These are phyloP conservation scores for Pilophorus perplexus DNA, from an alignment of 2,888 invertebrate genomes.

Conservation along the genomic window DNA sequence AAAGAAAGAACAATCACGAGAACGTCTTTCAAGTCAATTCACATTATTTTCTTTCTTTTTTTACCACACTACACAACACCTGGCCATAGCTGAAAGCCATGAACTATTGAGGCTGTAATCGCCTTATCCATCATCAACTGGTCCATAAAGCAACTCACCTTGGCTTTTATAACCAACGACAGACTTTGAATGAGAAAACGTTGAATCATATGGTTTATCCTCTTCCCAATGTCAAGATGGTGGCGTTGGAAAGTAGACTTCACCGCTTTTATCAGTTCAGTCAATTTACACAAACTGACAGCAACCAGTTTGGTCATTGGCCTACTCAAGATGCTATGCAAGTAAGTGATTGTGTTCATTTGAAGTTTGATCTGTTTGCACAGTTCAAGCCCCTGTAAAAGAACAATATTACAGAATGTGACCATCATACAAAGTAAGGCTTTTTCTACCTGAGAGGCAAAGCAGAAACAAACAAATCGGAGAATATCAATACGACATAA, in stretches of 20 bases:
- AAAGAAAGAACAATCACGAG: too few species aligned
- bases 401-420: too few species aligned
- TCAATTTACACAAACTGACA: conserved; percentile 71
- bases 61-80: too few species aligned
- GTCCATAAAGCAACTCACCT: conserved; percentile 56
- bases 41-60: too few species aligned
- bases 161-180: conserved; percentile 63
- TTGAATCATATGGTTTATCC: conserved; percentile 73
- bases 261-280: conserved; percentile 77
- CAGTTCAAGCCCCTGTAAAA: conserved; percentile 62
- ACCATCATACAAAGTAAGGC: too few species aligned
- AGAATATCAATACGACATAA: too few species aligned
- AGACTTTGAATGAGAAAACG: conserved; percentile 75
- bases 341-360: conserved; percentile 62
- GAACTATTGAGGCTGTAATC: too few species aligned
- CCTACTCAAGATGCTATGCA: conserved; percentile 67
- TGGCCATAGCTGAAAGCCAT: too few species aligned
- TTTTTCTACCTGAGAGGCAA: too few species aligned
- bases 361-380: conserved; percentile 64
- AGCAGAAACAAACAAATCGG: too few species aligned
- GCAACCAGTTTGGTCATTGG: conserved; percentile 76
- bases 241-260: conserved; percentile 68
- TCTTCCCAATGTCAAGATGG: conserved; percentile 67
- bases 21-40: too few species aligned
- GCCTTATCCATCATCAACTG: too few species aligned